Conservation (phyloP, 2,113 vertebrate species). For the rat (Rattus norvegicus) region GRCr8 NC_086023.1:120808001-120808500, state of each 20-base stretch:
- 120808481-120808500: not conserved
- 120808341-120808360: not conserved
- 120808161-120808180: not conserved
- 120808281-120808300: not conserved
- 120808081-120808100: not conserved
- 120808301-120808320: not conserved
- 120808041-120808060: not conserved
- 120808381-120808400: not conserved
- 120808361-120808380: not conserved
- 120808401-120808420: no score
- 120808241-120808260: not conserved
- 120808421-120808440: not conserved
- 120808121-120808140: not conserved
- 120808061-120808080: not conserved
- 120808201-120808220: not conserved
- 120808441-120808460: not conserved
- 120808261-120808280: no score
- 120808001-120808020: not conserved
- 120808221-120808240: not conserved
- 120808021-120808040: not conserved
- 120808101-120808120: not conserved
- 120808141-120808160: not conserved
- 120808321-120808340: not conserved
- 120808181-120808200: not conserved
- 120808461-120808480: no score